A percentile compares a stretch with the other conserved stretches of the same genome.
Conservation (phyloP, 2,888 invertebrate genomes). For the Calameuta idolon region DNA sequence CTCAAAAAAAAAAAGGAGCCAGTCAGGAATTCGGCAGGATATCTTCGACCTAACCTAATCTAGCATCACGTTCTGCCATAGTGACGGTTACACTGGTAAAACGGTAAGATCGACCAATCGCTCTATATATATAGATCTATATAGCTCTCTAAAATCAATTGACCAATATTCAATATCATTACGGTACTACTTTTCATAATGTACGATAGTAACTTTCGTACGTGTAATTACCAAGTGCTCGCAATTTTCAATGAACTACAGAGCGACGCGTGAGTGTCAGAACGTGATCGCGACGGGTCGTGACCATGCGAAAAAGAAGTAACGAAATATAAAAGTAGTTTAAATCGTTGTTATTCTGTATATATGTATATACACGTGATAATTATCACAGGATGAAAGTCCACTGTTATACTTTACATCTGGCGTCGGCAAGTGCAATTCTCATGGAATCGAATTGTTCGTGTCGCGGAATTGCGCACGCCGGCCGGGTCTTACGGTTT, state of each 20-base stretch:
- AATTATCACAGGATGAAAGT: neutral
- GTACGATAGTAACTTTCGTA: neutral
- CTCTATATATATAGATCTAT: neutral
- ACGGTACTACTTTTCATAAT: neutral
- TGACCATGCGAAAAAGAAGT: neutral
- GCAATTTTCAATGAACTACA: neutral
- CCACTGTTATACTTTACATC: neutral
- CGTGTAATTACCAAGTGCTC: neutral
- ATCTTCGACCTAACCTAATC: neutral
- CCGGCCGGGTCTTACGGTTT: neutral
- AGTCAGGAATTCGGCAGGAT: neutral
- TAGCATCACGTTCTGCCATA: neutral
- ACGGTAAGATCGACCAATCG: too few species aligned
- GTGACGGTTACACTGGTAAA: neutral
- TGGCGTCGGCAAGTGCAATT: neutral
- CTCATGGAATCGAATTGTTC: neutral
- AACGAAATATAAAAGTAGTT: neutral
- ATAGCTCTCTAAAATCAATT: neutral
- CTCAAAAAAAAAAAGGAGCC: neutral
- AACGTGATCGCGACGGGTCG: neutral
- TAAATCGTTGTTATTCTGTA: neutral
- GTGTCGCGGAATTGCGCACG: conserved; percentile 4
- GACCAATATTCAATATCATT: neutral
- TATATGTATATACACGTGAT: neutral
- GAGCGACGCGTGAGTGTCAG: neutral